Evolutionary conservation across 2,888 invertebrate species (phyloP).

Genomic region (Cheilosia impressa): DNA sequence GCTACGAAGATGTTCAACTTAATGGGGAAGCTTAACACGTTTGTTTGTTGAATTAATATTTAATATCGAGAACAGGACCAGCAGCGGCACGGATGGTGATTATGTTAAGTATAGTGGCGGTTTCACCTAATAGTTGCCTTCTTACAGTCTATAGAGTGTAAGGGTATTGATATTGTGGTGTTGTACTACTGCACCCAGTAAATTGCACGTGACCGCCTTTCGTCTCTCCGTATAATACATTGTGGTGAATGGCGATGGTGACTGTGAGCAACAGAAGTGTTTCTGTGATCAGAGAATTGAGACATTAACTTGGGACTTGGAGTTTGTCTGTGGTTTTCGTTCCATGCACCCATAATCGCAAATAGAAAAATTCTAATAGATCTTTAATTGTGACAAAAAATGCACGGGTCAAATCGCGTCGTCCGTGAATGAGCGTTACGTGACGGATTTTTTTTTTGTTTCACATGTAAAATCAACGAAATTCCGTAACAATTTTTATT

Average conservation of each 20-base stretch:
- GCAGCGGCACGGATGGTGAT: slow-evolving; percentile 47
- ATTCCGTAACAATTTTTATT: no score
- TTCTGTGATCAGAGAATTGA: slow-evolving; percentile 4
- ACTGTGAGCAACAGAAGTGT: slow-evolving; percentile 20
- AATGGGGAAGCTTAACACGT: slow-evolving; percentile 72
- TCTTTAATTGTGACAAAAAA: no score
- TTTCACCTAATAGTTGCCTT: slow-evolving; percentile 60
- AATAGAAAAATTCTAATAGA: no score
- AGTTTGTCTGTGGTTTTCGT: neutral
- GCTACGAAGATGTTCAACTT: slow-evolving; percentile 56
- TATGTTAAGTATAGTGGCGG: slow-evolving; percentile 41
- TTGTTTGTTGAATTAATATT: slow-evolving; percentile 74
- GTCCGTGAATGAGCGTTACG: no score
- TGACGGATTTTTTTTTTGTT: no score
- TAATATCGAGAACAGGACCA: slow-evolving; percentile 45
- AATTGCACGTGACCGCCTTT: neutral
- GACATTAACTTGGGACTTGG: slow-evolving; percentile 26
- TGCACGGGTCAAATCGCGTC: no score
- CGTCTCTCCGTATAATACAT: neutral
- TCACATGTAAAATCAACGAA: no score
- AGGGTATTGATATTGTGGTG: slow-evolving; percentile 14
- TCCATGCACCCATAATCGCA: no score
- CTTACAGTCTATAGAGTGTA: slow-evolving; percentile 40
- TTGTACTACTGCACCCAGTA: slow-evolving; percentile 17
- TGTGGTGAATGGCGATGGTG: neutral